phyloP scores from a whole-genome alignment of 2,797 vertebrate species.

The Ciconia nigra region DNA sequence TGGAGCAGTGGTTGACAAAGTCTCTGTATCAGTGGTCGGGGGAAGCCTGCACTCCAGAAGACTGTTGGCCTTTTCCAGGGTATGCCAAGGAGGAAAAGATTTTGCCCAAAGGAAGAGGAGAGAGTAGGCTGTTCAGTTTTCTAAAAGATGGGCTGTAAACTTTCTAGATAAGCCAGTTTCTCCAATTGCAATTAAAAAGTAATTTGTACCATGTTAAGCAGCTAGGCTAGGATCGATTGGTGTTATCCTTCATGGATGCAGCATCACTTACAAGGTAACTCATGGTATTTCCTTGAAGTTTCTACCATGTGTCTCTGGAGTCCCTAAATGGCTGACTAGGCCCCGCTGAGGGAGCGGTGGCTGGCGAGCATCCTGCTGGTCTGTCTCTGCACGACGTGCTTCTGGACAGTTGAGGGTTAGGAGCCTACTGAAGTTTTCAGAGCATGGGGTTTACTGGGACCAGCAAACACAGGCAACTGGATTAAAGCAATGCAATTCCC shows the following conservation, averaged over 20 bases:
- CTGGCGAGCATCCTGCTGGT: neutral
- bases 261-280: neutral
- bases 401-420: neutral
- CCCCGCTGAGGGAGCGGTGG: neutral
- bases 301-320: neutral
- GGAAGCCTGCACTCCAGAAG: neutral
- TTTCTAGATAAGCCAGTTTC: neutral
- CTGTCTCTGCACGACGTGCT: neutral
- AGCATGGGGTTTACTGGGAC: neutral
- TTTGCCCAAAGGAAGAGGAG: neutral
- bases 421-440: neutral
- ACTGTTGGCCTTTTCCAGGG: neutral
- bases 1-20: neutral
- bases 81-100: neutral
- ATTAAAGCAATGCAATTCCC: neutral
- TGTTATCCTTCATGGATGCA: neutral
- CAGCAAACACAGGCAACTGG: neutral
- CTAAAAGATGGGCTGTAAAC: neutral
- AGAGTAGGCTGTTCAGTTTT: neutral
- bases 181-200: neutral
- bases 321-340: neutral
- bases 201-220: neutral
- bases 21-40: too few relatives aligned
- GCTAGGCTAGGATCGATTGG: neutral
- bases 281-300: neutral